Evolutionary conservation across 2,888 invertebrate species (phyloP), one percentile per base, ranked within the genome.

Genomic region (Cerceris rybyensis): DNA sequence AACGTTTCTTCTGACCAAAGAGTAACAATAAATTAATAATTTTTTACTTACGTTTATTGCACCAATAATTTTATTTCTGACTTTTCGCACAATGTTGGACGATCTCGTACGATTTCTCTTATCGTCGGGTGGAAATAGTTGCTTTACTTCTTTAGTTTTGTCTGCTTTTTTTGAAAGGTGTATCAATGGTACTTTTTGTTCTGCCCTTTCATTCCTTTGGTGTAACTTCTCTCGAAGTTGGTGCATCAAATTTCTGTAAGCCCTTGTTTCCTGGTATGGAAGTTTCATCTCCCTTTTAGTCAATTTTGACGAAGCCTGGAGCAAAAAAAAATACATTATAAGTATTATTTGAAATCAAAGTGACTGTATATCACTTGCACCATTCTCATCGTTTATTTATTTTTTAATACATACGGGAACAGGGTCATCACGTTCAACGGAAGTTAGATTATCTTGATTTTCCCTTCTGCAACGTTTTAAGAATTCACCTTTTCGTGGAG

Each of bases 181-280:
- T 50, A 74, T 74, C 17, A 78, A 16, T 0, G 78, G 74, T 4
- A 60, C 11, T 1, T 50, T 50, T 50, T n/a, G 13, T 5, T n/a
- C 6, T 7, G 50, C n/a, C n/a, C 14, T 16, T 9, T 42, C 28
- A 9, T 8, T 41, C 49, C 72, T 68, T 0, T 55, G 49, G 14
- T 59, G 61, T 6, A 64, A 16, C 8, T 77, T 65, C 59, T 59
- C 64, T 70, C 72, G 77, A 76, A 88, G 85, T 60, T 89, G 89
- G 5, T 78, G 49, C 17, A 86, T 46, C 1, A 90, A 78, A 9
- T 83, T 77, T 64, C 72, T 85, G 39, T 84, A 90, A 5, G 83
- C 80, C 58, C 86, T 78, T 0, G 83, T 85, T 55, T 86, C 87
- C 60, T 90, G 89, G 73, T 89, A 88, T 1, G 88, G 84, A 13